Evolutionary conservation across 2,113 vertebrate species (phyloP).

Genomic region (Lamprotornis superbus): DNA sequence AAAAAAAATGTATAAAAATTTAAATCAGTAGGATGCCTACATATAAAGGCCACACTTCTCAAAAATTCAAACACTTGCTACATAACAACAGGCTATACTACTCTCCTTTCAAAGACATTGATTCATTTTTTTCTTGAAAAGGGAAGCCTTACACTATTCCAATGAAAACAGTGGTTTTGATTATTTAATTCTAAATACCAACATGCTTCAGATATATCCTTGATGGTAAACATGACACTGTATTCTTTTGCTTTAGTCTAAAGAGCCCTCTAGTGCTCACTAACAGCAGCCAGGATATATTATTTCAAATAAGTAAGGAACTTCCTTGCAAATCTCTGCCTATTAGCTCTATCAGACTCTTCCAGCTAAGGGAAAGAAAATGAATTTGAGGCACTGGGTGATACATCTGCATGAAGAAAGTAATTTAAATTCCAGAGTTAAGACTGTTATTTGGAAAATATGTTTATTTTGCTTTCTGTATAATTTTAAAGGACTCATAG

Average conservation of each 20-base stretch:
- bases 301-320: not conserved
- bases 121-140: not conserved
- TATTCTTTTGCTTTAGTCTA: conserved; percentile 22
- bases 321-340: not conserved
- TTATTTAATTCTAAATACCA: not conserved
- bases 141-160: not conserved
- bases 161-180: not conserved
- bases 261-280: conserved; percentile 71
- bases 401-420: not conserved
- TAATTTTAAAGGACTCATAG: not conserved
- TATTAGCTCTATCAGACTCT: not conserved
- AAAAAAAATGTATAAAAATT: conserved; percentile 41
- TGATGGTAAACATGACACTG: not conserved
- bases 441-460: not conserved
- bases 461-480: not conserved
- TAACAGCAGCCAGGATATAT: not conserved
- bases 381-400: not conserved
- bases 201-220: not conserved
- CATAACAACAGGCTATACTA: not conserved
- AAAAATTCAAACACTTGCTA: not conserved
- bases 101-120: not conserved
- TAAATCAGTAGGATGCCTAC: not conserved
- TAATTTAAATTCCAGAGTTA: not conserved
- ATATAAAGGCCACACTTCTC: not conserved
- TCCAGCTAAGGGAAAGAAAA: not conserved